phyloP scores from a whole-genome alignment of 1,140 invertebrate species.

The Eciton burchellii region DNA sequence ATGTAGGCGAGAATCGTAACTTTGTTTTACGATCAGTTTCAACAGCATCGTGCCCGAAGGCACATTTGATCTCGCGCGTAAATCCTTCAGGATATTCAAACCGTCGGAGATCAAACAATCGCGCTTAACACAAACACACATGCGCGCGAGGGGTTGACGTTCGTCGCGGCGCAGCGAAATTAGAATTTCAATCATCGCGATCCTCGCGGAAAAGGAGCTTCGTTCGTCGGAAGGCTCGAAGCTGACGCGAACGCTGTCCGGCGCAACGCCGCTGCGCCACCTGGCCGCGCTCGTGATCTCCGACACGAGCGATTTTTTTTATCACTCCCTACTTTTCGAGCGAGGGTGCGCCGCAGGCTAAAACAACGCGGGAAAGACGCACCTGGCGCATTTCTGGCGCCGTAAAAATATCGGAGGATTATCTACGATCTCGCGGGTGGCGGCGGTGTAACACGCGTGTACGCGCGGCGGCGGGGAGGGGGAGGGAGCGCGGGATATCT shows the following conservation, averaged over 20 bases:
- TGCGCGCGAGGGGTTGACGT: neutral
- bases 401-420: conserved; percentile 52
- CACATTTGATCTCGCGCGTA: too few species aligned
- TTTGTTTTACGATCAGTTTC: neutral
- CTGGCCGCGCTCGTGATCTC: conserved; percentile 24
- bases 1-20: neutral
- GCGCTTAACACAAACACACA: neutral
- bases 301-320: conserved; percentile 38
- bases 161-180: neutral
- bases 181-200: neutral
- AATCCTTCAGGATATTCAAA: neutral
- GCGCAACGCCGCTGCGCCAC: conserved; percentile 35
- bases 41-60: too few species aligned
- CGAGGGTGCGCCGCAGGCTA: neutral
- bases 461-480: conserved; percentile 41
- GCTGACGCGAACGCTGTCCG: conserved; percentile 22
- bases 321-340: conserved; percentile 33
- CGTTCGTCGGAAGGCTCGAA: neutral
- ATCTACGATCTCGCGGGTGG: conserved; percentile 47
- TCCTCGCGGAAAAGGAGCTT: conserved; percentile 25
- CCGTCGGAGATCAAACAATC: neutral
- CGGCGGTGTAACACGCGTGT: neutral
- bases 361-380: conserved; percentile 47
- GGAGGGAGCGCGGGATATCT: conserved; percentile 25
- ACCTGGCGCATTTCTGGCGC: conserved; percentile 42